Base-by-base conservation (phyloP, 1,140 invertebrate genomes). In the Macrobrachium nipponense region DNA sequence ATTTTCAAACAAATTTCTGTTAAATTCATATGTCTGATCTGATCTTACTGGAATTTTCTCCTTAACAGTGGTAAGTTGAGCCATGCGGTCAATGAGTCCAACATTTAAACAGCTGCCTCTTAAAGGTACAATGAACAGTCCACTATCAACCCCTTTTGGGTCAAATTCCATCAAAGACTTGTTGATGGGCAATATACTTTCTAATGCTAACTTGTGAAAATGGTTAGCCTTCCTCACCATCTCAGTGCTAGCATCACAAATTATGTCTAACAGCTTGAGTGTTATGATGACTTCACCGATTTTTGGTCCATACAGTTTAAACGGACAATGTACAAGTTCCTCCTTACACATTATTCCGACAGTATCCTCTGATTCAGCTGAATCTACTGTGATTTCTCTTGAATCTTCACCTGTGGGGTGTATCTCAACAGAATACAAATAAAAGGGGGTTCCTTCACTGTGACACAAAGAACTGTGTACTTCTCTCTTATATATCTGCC, bases 301-400 rank as follows among this genome's bases (percentile, higher is more conserved):
- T 60, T 89, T 89, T 17, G 86, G 76, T 23, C 68, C 86, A 36
- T 86, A 87, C 0, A 89, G 83, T 36, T 86, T 80, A 66, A 89
- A 89, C 20, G 85, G 80, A 68, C 58, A 73, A 59, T 36, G 70
- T 36, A 58, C 60, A 23, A 86, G 51, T 6, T 66, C 27, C 59
- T 59, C n/a, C 20, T 72, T 76, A 75, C 72, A 81, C 15, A 88
- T 44, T 3, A 86, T 72, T n/a, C 84, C 84, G 8, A 86, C 15
- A 51, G 64, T 61, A 23, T n/a, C 44, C 7, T 62, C 62, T 20
- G 10, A 70, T 20, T 27, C 17, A 15, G n/a, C 5, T 10, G 84
- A 86, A 64, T 86, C 78, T 73, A 86, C 51, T 5, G 51, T 51
- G 17, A 86, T 20, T 17, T 75, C 23, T 14, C 12, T 20, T n/a